These are phyloP conservation scores for Rutpela maculata DNA, from an alignment of 2,888 invertebrate species.

Conservation along the genomic window DNA sequence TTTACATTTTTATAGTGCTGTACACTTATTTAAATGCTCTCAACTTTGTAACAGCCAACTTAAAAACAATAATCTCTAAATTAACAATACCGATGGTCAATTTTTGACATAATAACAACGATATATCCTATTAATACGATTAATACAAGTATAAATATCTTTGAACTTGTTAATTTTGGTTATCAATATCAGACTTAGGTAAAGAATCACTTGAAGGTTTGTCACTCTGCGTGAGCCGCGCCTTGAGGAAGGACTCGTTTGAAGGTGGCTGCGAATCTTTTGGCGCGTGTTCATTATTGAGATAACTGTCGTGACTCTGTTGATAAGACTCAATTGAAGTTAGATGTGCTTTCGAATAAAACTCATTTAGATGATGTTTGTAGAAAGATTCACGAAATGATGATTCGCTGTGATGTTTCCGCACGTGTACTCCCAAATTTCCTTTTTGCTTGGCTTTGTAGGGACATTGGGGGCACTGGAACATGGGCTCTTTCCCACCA, in stretches of 20 bases:
- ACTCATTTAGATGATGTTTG: background rate
- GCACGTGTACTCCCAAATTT: constrained; percentile 84
- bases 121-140: background rate
- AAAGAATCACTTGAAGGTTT: constrained; percentile 19
- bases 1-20: background rate
- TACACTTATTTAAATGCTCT: background rate
- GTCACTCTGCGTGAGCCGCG: constrained; percentile 10
- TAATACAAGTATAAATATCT: background rate
- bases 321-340: background rate
- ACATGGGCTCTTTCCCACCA: constrained; percentile 86
- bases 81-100: constrained; percentile 8
- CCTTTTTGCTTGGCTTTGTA: constrained; percentile 90
- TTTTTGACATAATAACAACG: constrained; percentile 5
- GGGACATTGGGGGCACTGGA: constrained; percentile 87
- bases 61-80: constrained; percentile 5
- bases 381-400: background rate
- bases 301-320: background rate
- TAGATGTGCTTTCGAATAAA: background rate
- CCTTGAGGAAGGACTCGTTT: constrained; percentile 7
- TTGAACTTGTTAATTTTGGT: constrained; percentile 15
- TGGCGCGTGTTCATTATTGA: background rate
- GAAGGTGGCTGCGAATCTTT: background rate
- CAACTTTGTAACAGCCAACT: background rate
- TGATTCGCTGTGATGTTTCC: constrained; percentile 19
- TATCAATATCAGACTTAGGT: constrained; percentile 20